These are phyloP conservation scores for Phalacrocorax brasilianus DNA, from an alignment of 2,113 vertebrate species.

Conservation along the genomic window DNA sequence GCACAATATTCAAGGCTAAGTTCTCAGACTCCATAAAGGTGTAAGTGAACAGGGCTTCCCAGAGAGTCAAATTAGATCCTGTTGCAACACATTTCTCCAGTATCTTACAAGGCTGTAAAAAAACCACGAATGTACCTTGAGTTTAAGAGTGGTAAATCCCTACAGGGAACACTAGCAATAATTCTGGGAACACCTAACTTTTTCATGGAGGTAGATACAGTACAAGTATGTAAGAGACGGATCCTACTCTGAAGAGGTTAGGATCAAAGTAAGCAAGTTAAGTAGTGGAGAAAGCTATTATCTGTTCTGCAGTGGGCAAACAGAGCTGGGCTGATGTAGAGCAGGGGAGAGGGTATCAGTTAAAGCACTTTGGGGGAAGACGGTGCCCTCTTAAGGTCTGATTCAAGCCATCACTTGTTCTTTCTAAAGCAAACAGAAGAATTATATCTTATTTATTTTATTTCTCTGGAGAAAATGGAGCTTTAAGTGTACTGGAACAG, in stretches of 20 bases:
- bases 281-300: not conserved
- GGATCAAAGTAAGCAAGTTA: not conserved
- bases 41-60: not conserved
- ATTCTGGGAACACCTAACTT: not conserved
- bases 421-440: conserved; percentile 28
- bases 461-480: conserved; percentile 26
- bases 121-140: not conserved
- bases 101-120: not conserved
- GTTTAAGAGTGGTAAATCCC: not conserved
- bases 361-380: not conserved
- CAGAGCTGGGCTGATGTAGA: not conserved
- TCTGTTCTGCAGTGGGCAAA: not conserved
- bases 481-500: conserved; percentile 14
- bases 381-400: not conserved
- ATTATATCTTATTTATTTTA: conserved; percentile 20
- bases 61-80: not conserved
- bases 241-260: not conserved
- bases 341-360: not conserved
- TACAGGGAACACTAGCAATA: not conserved
- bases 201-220: not conserved
- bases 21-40: not conserved
- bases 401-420: not conserved
- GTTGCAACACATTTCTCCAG: not conserved
- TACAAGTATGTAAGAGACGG: not conserved
- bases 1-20: not conserved